Evolutionary conservation across 1,140 invertebrate genomes (phyloP).

Genomic region (Drosophila busckii): DNA sequence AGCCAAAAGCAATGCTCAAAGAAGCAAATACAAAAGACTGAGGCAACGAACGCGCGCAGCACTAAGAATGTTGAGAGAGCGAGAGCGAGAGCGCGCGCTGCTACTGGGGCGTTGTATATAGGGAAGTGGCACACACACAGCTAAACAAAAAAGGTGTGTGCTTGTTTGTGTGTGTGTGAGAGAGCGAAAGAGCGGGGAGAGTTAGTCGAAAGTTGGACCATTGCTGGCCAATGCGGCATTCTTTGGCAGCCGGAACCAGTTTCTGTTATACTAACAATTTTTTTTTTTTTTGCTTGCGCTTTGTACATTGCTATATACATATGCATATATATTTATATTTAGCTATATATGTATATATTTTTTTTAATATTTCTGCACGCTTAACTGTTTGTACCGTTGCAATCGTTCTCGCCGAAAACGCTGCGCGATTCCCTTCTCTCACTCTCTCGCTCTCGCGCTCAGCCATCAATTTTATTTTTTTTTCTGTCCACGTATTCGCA

Average conservation of each 20-base stretch:
- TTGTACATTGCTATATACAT: neutral
- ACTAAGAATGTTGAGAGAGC: slow-evolving; percentile 44
- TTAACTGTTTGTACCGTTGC: slow-evolving; percentile 72
- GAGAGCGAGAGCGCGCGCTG: neutral
- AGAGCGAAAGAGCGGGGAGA: slow-evolving; percentile 9
- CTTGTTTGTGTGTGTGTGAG: neutral
- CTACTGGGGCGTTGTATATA: slow-evolving; percentile 46
- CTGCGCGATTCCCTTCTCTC: neutral
- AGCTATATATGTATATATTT: slow-evolving; percentile 18
- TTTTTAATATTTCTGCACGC: slow-evolving; percentile 57
- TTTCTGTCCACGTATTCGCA: no score
- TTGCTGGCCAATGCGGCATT: slow-evolving; percentile 62
- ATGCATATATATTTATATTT: slow-evolving; percentile 1
- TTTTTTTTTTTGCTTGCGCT: slow-evolving; percentile 36
- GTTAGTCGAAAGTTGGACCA: slow-evolving; percentile 35
- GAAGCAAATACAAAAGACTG: slow-evolving; percentile 63
- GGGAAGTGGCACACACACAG: slow-evolving; percentile 65
- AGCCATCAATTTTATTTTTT: no score
- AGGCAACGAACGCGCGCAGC: slow-evolving; percentile 70
- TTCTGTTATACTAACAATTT: slow-evolving; percentile 66
- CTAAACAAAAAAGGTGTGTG: slow-evolving; percentile 5
- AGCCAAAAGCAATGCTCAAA: neutral
- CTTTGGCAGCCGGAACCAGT: slow-evolving; percentile 70
- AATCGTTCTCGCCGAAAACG: slow-evolving; percentile 40
- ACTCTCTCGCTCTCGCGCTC: neutral